Conservation (phyloP, 2,888 invertebrate species). For the Torymus auratus region DNA sequence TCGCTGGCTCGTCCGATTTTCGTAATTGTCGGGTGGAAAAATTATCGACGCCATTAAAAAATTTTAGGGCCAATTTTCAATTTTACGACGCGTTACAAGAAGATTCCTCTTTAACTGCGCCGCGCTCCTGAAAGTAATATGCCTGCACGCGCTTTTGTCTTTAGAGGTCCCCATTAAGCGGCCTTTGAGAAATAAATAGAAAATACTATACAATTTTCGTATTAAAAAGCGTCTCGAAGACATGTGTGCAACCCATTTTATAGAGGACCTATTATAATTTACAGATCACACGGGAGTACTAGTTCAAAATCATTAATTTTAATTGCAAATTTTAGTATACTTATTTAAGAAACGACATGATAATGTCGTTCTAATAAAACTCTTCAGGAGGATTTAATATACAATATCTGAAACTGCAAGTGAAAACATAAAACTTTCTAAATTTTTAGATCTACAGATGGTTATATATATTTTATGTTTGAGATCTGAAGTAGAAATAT, state of each 20-base stretch:
- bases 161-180: background rate
- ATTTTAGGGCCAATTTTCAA: slow-evolving; percentile 1
- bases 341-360: too few relatives aligned
- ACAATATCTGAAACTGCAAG: too few relatives aligned
- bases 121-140: slow-evolving; percentile 7
- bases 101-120: slow-evolving; percentile 2
- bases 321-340: too few relatives aligned
- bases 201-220: slow-evolving; percentile 7
- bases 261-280: background rate
- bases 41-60: background rate
- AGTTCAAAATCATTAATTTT: background rate
- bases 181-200: background rate
- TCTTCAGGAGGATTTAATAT: too few relatives aligned
- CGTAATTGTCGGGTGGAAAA: background rate
- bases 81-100: slow-evolving; percentile 22
- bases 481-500: too few relatives aligned
- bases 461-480: too few relatives aligned
- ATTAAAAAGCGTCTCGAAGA: background rate
- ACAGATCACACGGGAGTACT: background rate
- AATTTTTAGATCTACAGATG: too few relatives aligned
- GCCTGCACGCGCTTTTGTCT: background rate
- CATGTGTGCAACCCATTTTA: too few relatives aligned
- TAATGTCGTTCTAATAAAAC: too few relatives aligned
- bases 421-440: too few relatives aligned
- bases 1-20: background rate